Evolutionary conservation across 2,888 invertebrate genomes (phyloP).

Genomic region (Erebia aethiops): DNA sequence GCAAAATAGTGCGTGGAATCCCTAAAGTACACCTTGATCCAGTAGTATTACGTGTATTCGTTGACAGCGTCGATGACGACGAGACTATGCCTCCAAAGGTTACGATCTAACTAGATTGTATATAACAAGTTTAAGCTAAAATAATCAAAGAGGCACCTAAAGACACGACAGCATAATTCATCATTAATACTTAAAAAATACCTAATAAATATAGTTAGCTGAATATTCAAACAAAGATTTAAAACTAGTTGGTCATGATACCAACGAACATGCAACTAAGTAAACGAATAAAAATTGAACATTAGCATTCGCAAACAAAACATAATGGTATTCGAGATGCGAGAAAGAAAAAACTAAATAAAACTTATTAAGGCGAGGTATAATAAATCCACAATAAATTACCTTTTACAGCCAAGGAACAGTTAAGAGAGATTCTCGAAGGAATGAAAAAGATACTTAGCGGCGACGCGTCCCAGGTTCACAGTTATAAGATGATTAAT

Average conservation of each 20-base stretch:
- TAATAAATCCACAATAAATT: conserved; percentile 40
- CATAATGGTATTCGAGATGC: conserved; percentile 5
- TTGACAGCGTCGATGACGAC: too few relatives aligned
- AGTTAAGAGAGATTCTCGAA: conserved; percentile 42
- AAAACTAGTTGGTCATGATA: neutral
- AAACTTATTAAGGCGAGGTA: conserved; percentile 34
- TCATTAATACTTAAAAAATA: too few relatives aligned
- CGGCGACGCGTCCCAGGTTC: conserved; percentile 39
- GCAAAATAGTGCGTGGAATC: too few relatives aligned
- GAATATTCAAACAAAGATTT: neutral
- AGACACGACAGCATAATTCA: too few relatives aligned
- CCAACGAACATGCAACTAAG: neutral
- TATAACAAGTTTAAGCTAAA: too few relatives aligned
- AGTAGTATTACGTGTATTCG: too few relatives aligned
- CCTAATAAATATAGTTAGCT: neutral
- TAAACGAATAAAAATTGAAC: conserved; percentile 4
- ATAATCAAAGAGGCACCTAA: too few relatives aligned
- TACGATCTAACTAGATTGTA: too few relatives aligned
- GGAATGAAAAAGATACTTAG: conserved; percentile 50
- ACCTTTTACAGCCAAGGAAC: conserved; percentile 43
- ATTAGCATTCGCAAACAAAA: conserved; percentile 21
- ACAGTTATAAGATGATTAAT: conserved; percentile 49
- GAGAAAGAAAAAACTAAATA: conserved; percentile 31
- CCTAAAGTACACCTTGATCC: too few relatives aligned
- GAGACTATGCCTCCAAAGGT: too few relatives aligned